Percentiles rank a stretch among this genome's conserved stretches.
Evolutionary conservation across 2,113 vertebrate species (phyloP).

Genomic region (Lutjanus erythropterus): DNA sequence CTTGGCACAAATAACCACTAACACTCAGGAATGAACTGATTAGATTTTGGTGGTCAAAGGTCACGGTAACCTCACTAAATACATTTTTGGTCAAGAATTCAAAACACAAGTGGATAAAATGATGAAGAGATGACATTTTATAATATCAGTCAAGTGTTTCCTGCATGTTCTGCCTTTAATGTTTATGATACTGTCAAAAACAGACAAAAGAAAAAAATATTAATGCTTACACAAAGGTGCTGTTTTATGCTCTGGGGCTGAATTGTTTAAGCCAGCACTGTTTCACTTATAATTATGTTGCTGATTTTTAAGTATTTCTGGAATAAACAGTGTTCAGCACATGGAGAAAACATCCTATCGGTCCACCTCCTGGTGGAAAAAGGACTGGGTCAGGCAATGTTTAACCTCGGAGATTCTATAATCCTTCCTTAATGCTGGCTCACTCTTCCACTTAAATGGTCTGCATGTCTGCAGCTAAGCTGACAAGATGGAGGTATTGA

Average conservation of each 20-base stretch:
- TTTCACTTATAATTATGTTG: background rate
- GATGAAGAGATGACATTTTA: no score
- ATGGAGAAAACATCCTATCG: background rate
- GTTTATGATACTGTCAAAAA: background rate
- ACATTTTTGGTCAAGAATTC: no score
- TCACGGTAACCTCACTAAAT: no score
- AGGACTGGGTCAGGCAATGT: constrained; percentile 33
- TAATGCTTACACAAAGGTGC: background rate
- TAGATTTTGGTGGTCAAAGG: no score
- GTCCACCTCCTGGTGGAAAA: constrained; percentile 41
- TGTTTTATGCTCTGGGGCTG: background rate
- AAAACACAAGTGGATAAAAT: no score
- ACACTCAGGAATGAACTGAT: no score
- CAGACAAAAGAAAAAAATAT: background rate
- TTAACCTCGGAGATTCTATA: constrained; percentile 63
- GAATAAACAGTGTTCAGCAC: background rate
- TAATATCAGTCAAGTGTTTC: no score
- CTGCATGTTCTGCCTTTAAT: no score
- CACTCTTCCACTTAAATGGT: constrained; percentile 67
- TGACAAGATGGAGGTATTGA: constrained; percentile 74
- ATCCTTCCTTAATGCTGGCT: constrained; percentile 67
- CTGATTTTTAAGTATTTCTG: background rate
- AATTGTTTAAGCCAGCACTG: background rate
- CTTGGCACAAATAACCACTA: no score
- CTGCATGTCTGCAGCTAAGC: constrained; percentile 70